Base-by-base conservation (phyloP, 2,113 vertebrate genomes). In the Pteropus alecto region DNA sequence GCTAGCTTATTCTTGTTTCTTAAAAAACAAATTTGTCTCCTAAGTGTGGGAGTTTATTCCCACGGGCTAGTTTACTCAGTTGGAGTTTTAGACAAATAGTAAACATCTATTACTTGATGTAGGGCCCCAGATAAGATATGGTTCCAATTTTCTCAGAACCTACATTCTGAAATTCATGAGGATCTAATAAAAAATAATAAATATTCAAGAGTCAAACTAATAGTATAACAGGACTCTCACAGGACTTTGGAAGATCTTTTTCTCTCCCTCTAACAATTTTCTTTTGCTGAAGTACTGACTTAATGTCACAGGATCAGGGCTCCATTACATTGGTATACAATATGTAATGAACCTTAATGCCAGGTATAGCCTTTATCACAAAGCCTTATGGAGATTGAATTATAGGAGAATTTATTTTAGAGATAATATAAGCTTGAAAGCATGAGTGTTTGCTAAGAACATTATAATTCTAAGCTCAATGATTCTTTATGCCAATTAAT, bases 351-450 rank as follows among this genome's bases (percentile, higher is more conserved):
- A 67, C 46, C 24, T 84, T 63, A 54, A 68, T 68, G 85, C 48
- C 78, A 92, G 35, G 54, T 4, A 8, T 22, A 81, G 83, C n/a
- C 87, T 92, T 97, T 89, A 87, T 95, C 83, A 84, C 58, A 71
- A 87, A 90, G 65, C 18, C 56, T 84, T 77, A 54, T 58, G 70
- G 85, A 92, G 43, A 90, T 2, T 84, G 54, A 81, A 96, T 92
- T 92, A 51, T 61, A 58, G 56, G 54, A 83, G 19, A 73, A 60
- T 90, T 90, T 96, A 71, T 93, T 97, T 70, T 95, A 60, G 46
- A 96, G 91, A 74, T 68, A 97, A 94, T 41, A 67, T 7, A 43
- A 95, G 6, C 11, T 14, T 95, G 28, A 82, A 84, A 92, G 79
- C 77, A 48, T 56, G 38, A 61, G 46, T 84, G 0, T 83, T 97